Evolutionary conservation across 2,797 vertebrate species (phyloP).

Genomic region (Heterohyrax brucei): DNA sequence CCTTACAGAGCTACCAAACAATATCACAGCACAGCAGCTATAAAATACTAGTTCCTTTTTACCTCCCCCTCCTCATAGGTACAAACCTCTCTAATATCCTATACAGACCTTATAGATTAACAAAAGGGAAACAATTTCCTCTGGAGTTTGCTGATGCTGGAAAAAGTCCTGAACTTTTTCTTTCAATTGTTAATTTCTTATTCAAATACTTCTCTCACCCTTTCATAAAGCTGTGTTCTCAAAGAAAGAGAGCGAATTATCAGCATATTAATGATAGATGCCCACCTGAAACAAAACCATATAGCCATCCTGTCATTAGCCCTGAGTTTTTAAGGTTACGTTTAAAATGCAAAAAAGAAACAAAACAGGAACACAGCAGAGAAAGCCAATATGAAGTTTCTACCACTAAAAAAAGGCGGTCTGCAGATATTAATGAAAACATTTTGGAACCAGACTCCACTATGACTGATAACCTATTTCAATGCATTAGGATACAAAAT

Average conservation of each 20-base stretch:
- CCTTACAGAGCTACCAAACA: neutral
- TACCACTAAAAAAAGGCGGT: neutral
- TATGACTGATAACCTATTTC: neutral
- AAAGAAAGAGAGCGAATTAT: slow-evolving; percentile 29
- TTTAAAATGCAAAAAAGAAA: slow-evolving; percentile 46
- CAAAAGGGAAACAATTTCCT: neutral
- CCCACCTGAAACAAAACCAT: slow-evolving; percentile 15
- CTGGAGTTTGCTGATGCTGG: neutral
- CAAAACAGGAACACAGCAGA: neutral
- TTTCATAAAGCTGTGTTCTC: slow-evolving; percentile 37
- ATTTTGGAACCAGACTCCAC: neutral
- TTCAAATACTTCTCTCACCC: slow-evolving; percentile 23
- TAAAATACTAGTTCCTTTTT: neutral
- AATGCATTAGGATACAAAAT: neutral
- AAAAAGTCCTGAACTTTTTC: neutral
- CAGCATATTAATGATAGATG: neutral
- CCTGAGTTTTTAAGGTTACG: slow-evolving; percentile 57
- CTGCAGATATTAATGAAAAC: slow-evolving; percentile 43
- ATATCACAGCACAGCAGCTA: neutral
- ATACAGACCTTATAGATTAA: neutral
- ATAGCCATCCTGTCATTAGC: neutral
- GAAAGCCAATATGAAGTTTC: slow-evolving; percentile 32
- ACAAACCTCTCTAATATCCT: neutral
- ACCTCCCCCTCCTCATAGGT: neutral
- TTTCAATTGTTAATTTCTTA: neutral